Base-by-base conservation (phyloP, 1,140 invertebrate genomes). In the Mycetomoellerius zeteki region DNA sequence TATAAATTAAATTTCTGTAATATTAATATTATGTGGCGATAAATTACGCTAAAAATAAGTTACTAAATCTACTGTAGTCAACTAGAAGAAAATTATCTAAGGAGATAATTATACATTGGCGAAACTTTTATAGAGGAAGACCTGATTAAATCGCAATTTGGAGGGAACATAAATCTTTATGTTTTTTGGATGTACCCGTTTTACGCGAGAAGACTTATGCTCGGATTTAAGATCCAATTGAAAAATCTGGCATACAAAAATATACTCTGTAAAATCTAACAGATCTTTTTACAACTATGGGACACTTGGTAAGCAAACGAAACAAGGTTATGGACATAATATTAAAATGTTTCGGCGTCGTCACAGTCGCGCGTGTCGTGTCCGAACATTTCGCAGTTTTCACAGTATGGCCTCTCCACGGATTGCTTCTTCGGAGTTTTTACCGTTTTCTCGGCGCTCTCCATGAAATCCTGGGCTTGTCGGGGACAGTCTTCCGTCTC, bases 401-500 rank as follows among this genome's bases (percentile, higher is more conserved):
- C 98, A 95, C 98, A 99, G 95, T 99, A 99, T 62, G 98, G 97
- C 75, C 98, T 95, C 5, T 97, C 96, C 52, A 94, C 91, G 8
- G 95, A 90, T 78, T 96, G 91, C 89, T 94, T 96, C 47, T 89
- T 94, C 78, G 76, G 93, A 47, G 78, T 93, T 90, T 95, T 96
- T 72, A 95, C 92, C 7, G 96, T 91, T 65, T 94, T 95, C 52
- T 95, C 94, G n/a, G 19, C n/a, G 19, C 94, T 94, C 6, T 96
- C 95, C 58, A 95, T 94, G 43, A 94, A 93, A 75, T 97, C 97
- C 80, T 96, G 96, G 10, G 96, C 96, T 95, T 99, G 99, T 21
- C 97, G 96, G 21, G 99, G 99, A 96, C 99, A 99, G 94, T 99
- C 99, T 94, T 99, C 98, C 0, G 99, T 99, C 93, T 99, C 99